Evolutionary conservation across 1,140 invertebrate genomes (phyloP).

Genomic region (Drosophila guanche): DNA sequence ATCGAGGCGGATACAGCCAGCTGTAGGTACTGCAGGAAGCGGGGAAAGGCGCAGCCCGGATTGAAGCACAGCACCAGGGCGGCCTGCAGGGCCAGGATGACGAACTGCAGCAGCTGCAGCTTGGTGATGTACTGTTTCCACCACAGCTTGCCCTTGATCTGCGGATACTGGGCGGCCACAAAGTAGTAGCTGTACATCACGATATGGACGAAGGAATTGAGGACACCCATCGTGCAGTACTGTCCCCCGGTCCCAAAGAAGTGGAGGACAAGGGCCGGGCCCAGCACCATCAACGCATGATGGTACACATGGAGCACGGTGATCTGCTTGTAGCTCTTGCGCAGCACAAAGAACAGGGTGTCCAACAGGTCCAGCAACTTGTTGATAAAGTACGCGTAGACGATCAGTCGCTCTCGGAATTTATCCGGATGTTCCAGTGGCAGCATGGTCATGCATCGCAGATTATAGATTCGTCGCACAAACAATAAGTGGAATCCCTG

Average conservation of each 20-base stretch:
- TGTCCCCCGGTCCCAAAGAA: conserved; percentile 86
- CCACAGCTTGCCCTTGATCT: conserved; percentile 88
- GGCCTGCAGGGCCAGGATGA: conserved; percentile 86
- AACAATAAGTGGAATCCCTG: background rate
- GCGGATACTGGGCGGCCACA: conserved; percentile 86
- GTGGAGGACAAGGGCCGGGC: background rate
- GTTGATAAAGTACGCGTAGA: conserved; percentile 45
- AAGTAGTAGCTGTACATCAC: conserved; percentile 92
- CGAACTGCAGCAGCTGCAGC: conserved; percentile 91
- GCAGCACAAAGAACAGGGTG: conserved; percentile 92
- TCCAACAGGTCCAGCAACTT: conserved; percentile 86
- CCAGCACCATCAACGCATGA: conserved; percentile 85
- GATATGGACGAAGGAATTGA: conserved; percentile 91
- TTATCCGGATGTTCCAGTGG: conserved; percentile 27
- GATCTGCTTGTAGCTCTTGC: conserved; percentile 93
- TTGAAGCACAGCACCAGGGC: conserved; percentile 86
- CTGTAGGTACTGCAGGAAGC: background rate
- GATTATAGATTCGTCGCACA: background rate
- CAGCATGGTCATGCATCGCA: conserved; percentile 8
- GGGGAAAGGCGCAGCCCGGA: conserved; percentile 84
- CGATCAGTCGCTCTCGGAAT: background rate
- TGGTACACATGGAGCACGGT: conserved; percentile 94
- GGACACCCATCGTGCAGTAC: conserved; percentile 86
- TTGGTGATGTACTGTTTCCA: conserved; percentile 94
- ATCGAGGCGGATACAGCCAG: conserved; percentile 85